A percentile compares a stretch with the other conserved stretches of the same genome.
Evolutionary conservation across 2,797 vertebrate genomes (phyloP).

Genomic region (Scleropages formosus): DNA sequence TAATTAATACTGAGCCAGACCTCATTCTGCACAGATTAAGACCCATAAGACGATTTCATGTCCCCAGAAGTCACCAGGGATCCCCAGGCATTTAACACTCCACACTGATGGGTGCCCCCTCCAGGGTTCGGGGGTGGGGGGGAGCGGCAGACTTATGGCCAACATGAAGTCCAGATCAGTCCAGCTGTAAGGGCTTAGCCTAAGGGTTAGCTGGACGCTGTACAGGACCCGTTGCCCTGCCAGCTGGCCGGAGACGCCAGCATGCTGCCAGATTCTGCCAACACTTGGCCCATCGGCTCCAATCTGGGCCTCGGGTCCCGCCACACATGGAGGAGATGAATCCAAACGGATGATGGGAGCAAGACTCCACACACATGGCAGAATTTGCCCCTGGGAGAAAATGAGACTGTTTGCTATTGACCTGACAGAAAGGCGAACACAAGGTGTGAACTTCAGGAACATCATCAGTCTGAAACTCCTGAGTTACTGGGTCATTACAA

Average conservation of each 20-base stretch:
- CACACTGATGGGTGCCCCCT: conserved; percentile 25
- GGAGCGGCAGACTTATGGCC: conserved; percentile 26
- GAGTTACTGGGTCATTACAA: neutral
- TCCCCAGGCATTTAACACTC: conserved; percentile 28
- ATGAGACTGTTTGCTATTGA: neutral
- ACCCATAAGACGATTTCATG: conserved; percentile 29
- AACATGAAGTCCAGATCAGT: neutral
- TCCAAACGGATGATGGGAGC: conserved; percentile 17
- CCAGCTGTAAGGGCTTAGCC: conserved; percentile 31
- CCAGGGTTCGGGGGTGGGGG: neutral
- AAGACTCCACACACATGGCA: conserved; percentile 15
- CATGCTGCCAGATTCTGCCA: conserved; percentile 42
- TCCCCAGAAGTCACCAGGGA: conserved; percentile 29
- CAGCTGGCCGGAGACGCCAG: conserved; percentile 46
- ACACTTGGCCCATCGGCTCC: conserved; percentile 32
- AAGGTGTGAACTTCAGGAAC: neutral
- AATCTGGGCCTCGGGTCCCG: conserved; percentile 36
- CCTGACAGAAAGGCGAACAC: neutral
- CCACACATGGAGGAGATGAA: conserved; percentile 29
- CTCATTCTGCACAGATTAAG: conserved; percentile 42
- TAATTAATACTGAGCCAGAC: conserved; percentile 48
- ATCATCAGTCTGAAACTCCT: neutral
- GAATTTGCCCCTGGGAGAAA: conserved; percentile 6
- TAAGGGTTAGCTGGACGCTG: conserved; percentile 39
- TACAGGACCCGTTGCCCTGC: conserved; percentile 29